Conservation (phyloP, 2,888 invertebrate species). For the Rotaria sp. region DNA sequence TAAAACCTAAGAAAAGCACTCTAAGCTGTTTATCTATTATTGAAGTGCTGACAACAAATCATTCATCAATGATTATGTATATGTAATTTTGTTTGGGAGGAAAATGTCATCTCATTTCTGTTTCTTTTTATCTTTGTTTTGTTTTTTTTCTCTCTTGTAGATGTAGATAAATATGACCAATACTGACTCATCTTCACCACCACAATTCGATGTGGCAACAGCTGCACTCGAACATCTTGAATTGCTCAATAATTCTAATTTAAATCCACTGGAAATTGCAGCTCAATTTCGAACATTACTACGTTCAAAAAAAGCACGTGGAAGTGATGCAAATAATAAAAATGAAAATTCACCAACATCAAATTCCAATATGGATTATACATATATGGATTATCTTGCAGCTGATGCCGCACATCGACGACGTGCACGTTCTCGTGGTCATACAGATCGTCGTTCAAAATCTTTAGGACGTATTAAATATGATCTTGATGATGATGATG, state of each 20-base stretch:
- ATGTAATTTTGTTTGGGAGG: not conserved
- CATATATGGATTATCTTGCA: constrained; percentile 6
- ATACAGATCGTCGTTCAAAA: not conserved
- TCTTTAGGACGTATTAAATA: constrained; percentile 28
- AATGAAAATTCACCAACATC: not conserved
- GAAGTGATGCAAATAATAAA: not conserved
- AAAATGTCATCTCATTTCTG: not conserved
- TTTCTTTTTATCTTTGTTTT: not conserved
- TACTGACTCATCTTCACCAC: not conserved
- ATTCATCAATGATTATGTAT: constrained; percentile 9
- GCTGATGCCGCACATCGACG: constrained; percentile 6
- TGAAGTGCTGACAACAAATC: not conserved
- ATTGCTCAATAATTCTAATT: not conserved
- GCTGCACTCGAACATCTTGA: constrained; percentile 27
- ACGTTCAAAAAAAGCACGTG: not conserved
- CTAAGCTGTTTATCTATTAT: not conserved
- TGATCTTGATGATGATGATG: not conserved
- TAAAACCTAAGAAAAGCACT: not conserved
- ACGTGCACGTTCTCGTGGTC: constrained; percentile 12
- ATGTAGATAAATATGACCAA: constrained; percentile 7
- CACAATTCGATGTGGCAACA: constrained; percentile 17
- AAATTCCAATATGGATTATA: not conserved
- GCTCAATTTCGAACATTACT: constrained; percentile 15
- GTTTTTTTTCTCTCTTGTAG: not conserved
- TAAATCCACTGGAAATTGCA: not conserved